phyloP scores from a whole-genome alignment of 2,113 vertebrate species.

The Thalassoma bifasciatum region DNA sequence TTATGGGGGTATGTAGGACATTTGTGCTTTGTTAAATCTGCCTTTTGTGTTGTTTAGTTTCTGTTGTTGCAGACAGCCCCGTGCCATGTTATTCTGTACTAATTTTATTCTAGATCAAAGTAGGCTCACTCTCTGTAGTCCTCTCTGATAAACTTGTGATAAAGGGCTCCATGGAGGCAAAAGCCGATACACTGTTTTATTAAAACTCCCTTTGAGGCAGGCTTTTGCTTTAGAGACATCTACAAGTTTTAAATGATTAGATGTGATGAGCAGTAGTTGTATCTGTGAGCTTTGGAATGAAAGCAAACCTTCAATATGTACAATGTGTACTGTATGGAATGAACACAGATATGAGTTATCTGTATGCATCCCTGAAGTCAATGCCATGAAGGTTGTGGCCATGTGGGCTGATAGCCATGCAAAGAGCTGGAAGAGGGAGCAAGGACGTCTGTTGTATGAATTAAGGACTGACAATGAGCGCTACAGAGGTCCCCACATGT shows the following conservation, averaged over 20 bases:
- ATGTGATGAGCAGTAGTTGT: background rate
- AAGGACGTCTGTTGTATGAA: conserved; percentile 6
- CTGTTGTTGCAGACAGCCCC: conserved; percentile 16
- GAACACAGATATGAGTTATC: background rate
- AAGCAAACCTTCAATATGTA: background rate
- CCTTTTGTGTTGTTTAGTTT: background rate
- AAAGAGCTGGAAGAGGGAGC: background rate
- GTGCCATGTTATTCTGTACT: conserved; percentile 4
- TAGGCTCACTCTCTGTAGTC: background rate
- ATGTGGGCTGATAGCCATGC: background rate
- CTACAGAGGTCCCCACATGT: background rate
- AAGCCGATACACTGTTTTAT: background rate
- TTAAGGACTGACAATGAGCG: background rate
- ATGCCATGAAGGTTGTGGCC: background rate
- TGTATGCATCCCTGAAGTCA: background rate
- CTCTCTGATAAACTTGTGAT: background rate
- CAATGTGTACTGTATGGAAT: background rate
- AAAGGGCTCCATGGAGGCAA: conserved; percentile 5
- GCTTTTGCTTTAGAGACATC: background rate
- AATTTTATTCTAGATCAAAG: conserved; percentile 18
- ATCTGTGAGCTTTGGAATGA: background rate
- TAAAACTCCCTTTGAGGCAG: conserved; percentile 11
- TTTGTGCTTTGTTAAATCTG: background rate
- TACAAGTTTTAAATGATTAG: conserved; percentile 4
- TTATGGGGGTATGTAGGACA: background rate